Base-by-base conservation (phyloP, 2,113 vertebrate species). In the Anser cygnoides region DNA sequence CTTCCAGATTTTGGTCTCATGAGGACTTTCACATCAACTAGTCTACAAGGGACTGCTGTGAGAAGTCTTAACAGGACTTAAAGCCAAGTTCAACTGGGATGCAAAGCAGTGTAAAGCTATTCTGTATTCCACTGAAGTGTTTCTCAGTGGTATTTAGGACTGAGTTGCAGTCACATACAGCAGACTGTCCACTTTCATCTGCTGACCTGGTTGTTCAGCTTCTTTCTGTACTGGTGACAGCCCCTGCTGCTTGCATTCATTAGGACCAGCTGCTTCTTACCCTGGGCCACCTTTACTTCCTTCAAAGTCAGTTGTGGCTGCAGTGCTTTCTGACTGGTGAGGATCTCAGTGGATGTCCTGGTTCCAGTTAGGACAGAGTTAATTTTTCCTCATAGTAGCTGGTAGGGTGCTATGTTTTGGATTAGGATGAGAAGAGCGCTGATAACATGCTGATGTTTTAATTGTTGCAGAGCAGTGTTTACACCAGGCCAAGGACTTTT, bases 101-200 rank as follows among this genome's bases (percentile, higher is more conserved):
- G 20, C 43, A 85, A 41, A 79, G n/a, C 52, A 2, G 0, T 46
- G 66, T 26, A n/a, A 65, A 83, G 43, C 7, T 52, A 1, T 44
- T 5, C 13, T 29, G 4, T 0, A 0, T 55, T 88, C 39, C 25
- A 15, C 0, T 50, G 28, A 63, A 93, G 78, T 83, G 62, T 82
- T 90, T 91, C 70, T 85, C 6, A 9, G 57, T 87, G 67, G 11
- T 78, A 0, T n/a, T 67, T 46, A 43, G 66, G 62, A 3, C 52
- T 74, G 11, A 4, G 3, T 9, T 87, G 66, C 6, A 3, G 61
- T 87, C 55, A 17, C 18, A 31, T 28, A 46, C 23, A 92, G 67
- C 75, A 85, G 46, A 75, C 39, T 31, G 75, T 65, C 54, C 39
- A n/a, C 70, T 87, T 80, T 74, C 28, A 71, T 79, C 52, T 83